Percentiles rank a stretch among this genome's conserved stretches.
phyloP scores from a whole-genome alignment of 2,113 vertebrate genomes.

The Coptodon bakossiorum region DNA sequence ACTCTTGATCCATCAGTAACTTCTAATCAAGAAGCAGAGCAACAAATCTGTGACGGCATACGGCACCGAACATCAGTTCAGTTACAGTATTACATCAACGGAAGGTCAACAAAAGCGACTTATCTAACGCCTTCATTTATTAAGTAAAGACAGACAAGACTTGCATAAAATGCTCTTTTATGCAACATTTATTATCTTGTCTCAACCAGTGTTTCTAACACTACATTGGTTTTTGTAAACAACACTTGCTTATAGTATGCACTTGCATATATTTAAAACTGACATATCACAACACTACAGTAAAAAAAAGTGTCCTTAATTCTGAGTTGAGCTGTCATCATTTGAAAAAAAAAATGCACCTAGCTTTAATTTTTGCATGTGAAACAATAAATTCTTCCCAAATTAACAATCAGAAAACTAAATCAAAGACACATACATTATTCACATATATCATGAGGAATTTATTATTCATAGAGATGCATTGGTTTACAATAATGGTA shows the following conservation, averaged over 20 bases:
- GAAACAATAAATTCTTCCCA: background rate
- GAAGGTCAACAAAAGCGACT: background rate
- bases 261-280: background rate
- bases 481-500: constrained; percentile 62
- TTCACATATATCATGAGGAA: constrained; percentile 51
- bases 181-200: background rate
- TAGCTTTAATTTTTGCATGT: background rate
- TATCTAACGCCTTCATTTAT: background rate
- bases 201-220: background rate
- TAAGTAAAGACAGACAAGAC: background rate
- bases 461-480: constrained; percentile 68
- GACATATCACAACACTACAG: background rate
- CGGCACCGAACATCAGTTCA: background rate
- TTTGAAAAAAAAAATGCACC: background rate
- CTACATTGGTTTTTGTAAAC: background rate
- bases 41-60: background rate
- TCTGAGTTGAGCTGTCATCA: background rate
- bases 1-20: background rate
- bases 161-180: background rate
- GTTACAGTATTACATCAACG: background rate
- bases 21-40: background rate
- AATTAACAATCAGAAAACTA: background rate
- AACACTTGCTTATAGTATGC: background rate
- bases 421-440: background rate
- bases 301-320: background rate